Evolutionary conservation across 2,888 invertebrate genomes (phyloP).

Genomic region (Idaea dimidiata): DNA sequence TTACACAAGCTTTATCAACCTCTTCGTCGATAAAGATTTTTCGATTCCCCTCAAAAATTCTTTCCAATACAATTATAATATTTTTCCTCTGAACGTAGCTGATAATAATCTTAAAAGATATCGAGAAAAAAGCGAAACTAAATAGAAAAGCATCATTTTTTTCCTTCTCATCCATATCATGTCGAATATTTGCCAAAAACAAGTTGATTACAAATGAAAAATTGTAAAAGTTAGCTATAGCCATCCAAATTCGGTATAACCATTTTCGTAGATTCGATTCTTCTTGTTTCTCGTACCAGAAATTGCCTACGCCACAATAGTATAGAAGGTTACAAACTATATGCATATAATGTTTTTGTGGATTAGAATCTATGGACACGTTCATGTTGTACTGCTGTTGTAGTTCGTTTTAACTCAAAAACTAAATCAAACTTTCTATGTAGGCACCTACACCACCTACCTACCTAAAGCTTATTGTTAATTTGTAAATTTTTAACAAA

Average conservation of each 20-base stretch:
- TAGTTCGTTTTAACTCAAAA: constrained; percentile 2
- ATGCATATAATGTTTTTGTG: constrained; percentile 47
- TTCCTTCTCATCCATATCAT: constrained; percentile 45
- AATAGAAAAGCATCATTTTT: constrained; percentile 46
- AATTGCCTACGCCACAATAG: constrained; percentile 45
- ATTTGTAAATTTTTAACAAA: constrained; percentile 27
- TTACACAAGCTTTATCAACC: constrained; percentile 42
- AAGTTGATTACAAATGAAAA: constrained; percentile 38
- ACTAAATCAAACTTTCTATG: background rate
- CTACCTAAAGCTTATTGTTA: constrained; percentile 14
- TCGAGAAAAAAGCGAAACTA: constrained; percentile 41
- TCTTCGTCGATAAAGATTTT: constrained; percentile 27
- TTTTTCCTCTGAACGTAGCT: constrained; percentile 39
- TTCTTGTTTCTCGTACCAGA: constrained; percentile 45
- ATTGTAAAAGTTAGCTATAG: constrained; percentile 39
- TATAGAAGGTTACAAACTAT: constrained; percentile 40
- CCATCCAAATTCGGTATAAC: constrained; percentile 40
- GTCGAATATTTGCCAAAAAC: constrained; percentile 36
- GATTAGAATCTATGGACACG: constrained; percentile 26
- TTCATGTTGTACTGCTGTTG: constrained; percentile 14
- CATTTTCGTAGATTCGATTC: constrained; percentile 22
- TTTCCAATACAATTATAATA: constrained; percentile 39
- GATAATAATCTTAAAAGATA: constrained; percentile 41
- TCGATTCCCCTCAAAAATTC: constrained; percentile 45
- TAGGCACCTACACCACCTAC: background rate